Evolutionary conservation across 2,888 invertebrate genomes (phyloP), one percentile per base, ranked within the genome.

Genomic region (Dasysyrphus tricinctus): DNA sequence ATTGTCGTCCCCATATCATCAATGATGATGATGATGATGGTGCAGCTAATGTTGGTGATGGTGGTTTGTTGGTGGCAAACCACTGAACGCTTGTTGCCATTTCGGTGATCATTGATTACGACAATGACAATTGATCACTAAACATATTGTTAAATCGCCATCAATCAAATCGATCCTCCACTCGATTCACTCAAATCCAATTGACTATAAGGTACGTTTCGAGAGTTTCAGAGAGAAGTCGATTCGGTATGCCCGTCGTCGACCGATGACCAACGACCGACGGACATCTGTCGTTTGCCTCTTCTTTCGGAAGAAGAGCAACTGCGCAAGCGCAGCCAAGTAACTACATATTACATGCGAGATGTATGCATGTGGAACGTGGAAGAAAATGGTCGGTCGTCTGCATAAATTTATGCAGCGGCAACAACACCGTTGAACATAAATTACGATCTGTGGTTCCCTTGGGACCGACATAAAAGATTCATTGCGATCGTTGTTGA

Each of bases 61-160:
- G 34, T 73, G 47, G 70, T 69, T 69, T 74, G 51, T 39, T 77
- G 73, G 81, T 86, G 78, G 78, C 80, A 80, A 81, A 78, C 81
- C 81, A 77, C 59, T 70, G 83, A 84, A 84, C 70, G 83, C 70
- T 70, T 84, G 76, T 80, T 85, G 80, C 85, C 85, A 86, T 86
- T 86, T 86, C 82, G 86, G 78, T 82, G 86, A 82, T 86, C 86
- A 82, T 82, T 86, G 86, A 86, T 86, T 86, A 86, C 86, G 86
- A 70, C 86, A 82, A 86, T 86, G 78, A 90, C 92, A 90, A 91
- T 92, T 91, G 92, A 92, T 92, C 91, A 91, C 90, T 89, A 88
- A 90, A 90, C 90, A 90, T 90, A 89, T 89, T 88, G 89, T 91
- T 91, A 91, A 91, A 91, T 91, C 91, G 90, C 90, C 92, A 92